Conservation (phyloP, 2,113 vertebrate species). For the Myiagra hebetior region DNA sequence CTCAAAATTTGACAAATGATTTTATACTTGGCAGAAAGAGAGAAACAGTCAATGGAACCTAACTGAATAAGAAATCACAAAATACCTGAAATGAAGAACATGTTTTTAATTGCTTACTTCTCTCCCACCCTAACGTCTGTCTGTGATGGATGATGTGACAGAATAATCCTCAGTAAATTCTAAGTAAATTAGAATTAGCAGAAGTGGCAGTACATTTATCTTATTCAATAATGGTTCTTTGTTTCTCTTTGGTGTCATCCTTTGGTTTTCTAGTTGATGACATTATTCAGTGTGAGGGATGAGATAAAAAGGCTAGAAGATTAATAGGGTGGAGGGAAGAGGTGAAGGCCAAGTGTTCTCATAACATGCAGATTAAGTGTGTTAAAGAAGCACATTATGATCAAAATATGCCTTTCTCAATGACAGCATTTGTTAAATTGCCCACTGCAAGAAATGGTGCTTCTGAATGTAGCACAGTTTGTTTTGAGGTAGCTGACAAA, state of each 20-base stretch:
- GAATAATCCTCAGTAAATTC: constrained; percentile 54
- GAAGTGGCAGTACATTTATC: constrained; percentile 41
- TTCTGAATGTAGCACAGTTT: not conserved
- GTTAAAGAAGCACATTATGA: not conserved
- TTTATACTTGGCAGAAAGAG: not conserved
- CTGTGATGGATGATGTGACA: constrained; percentile 53
- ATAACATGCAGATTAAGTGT: not conserved
- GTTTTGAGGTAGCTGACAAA: not conserved
- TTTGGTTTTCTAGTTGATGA: not conserved
- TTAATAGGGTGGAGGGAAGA: not conserved
- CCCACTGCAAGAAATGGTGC: not conserved
- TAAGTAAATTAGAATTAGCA: constrained; percentile 47
- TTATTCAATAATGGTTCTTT: constrained; percentile 14
- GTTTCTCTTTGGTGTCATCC: not conserved
- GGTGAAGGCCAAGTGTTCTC: not conserved
- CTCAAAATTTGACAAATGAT: not conserved
- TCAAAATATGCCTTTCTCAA: not conserved
- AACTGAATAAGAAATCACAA: constrained; percentile 13
- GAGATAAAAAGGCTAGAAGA: not conserved
- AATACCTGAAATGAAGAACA: constrained; percentile 42
- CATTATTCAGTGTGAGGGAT: not conserved
- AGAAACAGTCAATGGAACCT: not conserved
- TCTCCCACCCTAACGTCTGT: not conserved
- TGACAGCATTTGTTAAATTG: not conserved
- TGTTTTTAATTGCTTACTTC: constrained; percentile 60